Conservation (phyloP, 1,140 invertebrate species). For the Phymastichus coffea region DNA sequence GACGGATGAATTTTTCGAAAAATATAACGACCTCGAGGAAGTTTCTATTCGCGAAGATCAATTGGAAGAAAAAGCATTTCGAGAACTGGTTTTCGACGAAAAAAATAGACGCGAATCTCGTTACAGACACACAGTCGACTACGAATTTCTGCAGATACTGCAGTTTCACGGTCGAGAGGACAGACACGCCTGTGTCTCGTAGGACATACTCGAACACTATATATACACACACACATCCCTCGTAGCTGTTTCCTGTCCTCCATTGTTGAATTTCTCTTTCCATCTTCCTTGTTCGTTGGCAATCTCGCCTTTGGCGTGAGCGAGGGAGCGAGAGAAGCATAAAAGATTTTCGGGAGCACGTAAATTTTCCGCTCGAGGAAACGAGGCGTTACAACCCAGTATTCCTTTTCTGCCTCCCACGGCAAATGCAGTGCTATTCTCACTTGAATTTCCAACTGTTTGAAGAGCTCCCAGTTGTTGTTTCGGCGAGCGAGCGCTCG, state of each 20-base stretch:
- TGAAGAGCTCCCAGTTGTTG: too few species aligned
- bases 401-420: too few species aligned
- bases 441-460: too few species aligned
- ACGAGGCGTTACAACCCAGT: background rate
- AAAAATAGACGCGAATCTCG: slow-evolving; percentile 5
- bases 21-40: too few species aligned
- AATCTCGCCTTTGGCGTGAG: background rate
- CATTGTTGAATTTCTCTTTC: background rate
- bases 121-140: background rate
- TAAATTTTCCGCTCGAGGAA: background rate
- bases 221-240: background rate
- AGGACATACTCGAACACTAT: slow-evolving; percentile 18
- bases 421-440: too few species aligned
- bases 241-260: background rate
- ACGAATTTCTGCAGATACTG: slow-evolving; percentile 5
- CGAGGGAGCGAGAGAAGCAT: background rate
- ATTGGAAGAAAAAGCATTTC: too few species aligned
- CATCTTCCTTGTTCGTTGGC: background rate
- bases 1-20: too few species aligned
- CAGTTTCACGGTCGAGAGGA: slow-evolving; percentile 17
- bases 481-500: too few species aligned
- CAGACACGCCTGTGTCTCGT: background rate
- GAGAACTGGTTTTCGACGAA: too few species aligned
- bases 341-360: background rate
- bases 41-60: too few species aligned